Conservation (phyloP, 2,113 vertebrate species). For the Odontophorus gujanensis region DNA sequence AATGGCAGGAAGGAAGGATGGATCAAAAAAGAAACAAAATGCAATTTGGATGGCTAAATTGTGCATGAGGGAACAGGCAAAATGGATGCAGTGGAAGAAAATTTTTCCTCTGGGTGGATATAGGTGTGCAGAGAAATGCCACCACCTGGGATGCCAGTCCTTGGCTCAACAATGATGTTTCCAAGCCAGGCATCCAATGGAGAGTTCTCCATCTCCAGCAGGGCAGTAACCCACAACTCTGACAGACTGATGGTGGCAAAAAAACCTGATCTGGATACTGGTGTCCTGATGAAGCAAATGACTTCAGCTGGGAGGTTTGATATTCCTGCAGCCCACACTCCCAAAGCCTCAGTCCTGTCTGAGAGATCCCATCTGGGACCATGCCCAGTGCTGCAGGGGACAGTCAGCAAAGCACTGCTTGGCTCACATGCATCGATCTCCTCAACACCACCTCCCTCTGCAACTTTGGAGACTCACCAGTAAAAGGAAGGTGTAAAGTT, state of each 20-base stretch:
- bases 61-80: rapidly evolving
- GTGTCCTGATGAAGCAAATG: background rate
- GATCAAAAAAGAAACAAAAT: background rate
- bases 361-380: background rate
- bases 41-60: background rate
- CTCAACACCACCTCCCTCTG: background rate
- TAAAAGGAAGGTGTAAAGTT: background rate
- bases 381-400: background rate
- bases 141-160: background rate
- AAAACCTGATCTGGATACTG: background rate
- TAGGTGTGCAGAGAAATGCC: background rate
- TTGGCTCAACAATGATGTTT: background rate
- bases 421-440: background rate
- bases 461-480: background rate
- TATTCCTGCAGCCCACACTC: background rate
- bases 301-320: background rate
- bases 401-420: background rate
- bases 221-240: background rate
- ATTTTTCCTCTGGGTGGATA: background rate
- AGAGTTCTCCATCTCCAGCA: background rate
- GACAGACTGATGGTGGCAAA: background rate
- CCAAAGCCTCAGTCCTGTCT: background rate
- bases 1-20: background rate
- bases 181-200: background rate
- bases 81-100: background rate